These are phyloP conservation scores for Podarcis cretensis DNA, from an alignment of 2,113 vertebrate species.

Conservation along the genomic window DNA sequence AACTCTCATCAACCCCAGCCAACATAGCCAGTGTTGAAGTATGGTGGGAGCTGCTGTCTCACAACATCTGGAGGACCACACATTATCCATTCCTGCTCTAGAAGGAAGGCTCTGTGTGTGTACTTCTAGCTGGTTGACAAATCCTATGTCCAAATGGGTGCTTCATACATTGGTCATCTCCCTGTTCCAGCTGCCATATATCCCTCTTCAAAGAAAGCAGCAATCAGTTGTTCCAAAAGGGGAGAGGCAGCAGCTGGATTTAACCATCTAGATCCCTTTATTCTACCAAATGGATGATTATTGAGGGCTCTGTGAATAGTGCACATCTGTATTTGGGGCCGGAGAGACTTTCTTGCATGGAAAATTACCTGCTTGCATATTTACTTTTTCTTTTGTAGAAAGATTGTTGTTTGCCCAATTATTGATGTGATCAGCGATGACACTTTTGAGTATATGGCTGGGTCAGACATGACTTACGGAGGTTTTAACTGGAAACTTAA, in stretches of 20 bases:
- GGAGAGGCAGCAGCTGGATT: background rate
- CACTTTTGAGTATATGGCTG: slow-evolving; percentile 98
- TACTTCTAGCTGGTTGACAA: background rate
- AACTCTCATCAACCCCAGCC: no score
- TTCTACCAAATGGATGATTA: background rate
- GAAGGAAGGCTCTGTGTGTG: background rate
- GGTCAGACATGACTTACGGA: slow-evolving; percentile 98
- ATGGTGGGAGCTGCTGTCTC: no score
- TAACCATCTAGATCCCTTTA: background rate
- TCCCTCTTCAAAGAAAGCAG: background rate
- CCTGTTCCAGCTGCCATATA: background rate
- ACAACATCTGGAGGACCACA: no score
- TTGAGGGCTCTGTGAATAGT: background rate
- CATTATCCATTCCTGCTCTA: no score
- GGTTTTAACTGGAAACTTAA: slow-evolving; percentile 99
- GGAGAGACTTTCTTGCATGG: background rate
- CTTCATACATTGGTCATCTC: background rate
- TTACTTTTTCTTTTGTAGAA: slow-evolving; percentile 74
- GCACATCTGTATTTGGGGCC: accelerated
- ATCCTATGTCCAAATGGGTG: background rate
- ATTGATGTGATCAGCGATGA: slow-evolving; percentile 99
- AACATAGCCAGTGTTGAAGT: no score
- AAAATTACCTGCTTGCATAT: background rate
- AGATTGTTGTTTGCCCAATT: slow-evolving; percentile 94
- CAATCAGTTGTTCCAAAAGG: background rate